phyloP scores from a whole-genome alignment of 1,140 invertebrate species.

The Gonioctena quinquepunctata region DNA sequence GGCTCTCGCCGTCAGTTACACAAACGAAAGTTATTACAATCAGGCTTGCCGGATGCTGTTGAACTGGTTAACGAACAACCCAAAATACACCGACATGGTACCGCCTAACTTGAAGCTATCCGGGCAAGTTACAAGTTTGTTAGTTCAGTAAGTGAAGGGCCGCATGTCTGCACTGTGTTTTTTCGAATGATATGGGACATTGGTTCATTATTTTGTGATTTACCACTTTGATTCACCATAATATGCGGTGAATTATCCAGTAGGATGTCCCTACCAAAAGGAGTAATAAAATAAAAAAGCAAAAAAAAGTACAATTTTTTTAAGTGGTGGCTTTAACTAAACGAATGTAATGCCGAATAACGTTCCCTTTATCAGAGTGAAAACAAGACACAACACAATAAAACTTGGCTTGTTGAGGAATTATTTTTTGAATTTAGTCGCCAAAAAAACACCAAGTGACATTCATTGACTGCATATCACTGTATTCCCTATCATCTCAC shows the following conservation, averaged over 20 bases:
- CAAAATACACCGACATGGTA: slow-evolving; percentile 79
- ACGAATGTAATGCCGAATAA: too few species aligned
- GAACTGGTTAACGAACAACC: slow-evolving; percentile 85
- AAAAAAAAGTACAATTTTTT: neutral
- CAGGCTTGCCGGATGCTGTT: slow-evolving; percentile 73
- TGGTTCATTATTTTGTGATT: neutral
- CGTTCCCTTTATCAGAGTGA: too few species aligned
- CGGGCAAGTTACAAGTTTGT: slow-evolving; percentile 55
- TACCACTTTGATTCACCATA: too few species aligned
- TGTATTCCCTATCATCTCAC: too few species aligned
- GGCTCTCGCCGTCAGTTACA: slow-evolving; percentile 90
- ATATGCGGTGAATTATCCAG: too few species aligned
- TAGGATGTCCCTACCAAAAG: too few species aligned
- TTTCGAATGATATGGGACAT: slow-evolving; percentile 15
- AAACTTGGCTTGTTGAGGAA: too few species aligned
- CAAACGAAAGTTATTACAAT: slow-evolving; percentile 88
- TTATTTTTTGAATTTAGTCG: too few species aligned
- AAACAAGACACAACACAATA: too few species aligned
- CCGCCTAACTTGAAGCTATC: slow-evolving; percentile 58
- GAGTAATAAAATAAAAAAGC: neutral
- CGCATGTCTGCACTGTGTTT: slow-evolving; percentile 5
- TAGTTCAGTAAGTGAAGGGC: slow-evolving; percentile 44
- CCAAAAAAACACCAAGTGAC: too few species aligned
- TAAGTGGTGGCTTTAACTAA: neutral
- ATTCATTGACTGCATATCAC: too few species aligned